A percentile compares a stretch with the other conserved stretches of the same genome.
phyloP scores from a whole-genome alignment of 2,797 vertebrate genomes.

The Erithacus rubecula region DNA sequence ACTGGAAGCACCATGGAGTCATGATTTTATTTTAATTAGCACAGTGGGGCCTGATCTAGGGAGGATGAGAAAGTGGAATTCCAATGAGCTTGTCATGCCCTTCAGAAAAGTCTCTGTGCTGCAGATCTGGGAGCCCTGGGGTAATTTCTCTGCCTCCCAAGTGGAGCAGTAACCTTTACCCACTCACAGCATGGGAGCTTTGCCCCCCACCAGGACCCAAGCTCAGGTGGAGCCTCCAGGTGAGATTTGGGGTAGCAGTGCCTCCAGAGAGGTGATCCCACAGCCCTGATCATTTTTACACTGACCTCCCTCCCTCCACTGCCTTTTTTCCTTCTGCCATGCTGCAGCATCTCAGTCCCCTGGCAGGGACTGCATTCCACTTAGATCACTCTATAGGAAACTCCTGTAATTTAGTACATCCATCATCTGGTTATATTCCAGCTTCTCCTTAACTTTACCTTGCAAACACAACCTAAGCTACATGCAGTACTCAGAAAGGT shows the following conservation, averaged over 20 bases:
- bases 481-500: neutral
- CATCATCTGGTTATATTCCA: neutral
- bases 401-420: neutral
- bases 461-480: neutral
- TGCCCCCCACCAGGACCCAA: neutral
- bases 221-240: neutral
- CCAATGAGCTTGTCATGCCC: neutral
- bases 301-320: no score
- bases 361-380: neutral
- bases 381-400: neutral
- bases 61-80: neutral
- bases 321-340: neutral
- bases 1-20: neutral
- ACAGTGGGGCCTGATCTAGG: neutral
- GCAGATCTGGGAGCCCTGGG: neutral
- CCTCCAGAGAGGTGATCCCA: no score
- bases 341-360: neutral
- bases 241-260: neutral
- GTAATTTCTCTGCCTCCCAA: neutral
- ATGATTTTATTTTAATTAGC: neutral
- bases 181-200: fast-evolving
- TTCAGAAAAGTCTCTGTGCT: neutral
- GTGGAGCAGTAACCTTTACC: neutral
- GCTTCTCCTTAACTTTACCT: neutral
- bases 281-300: neutral